Percentiles rank a stretch among this genome's conserved stretches.
These are phyloP conservation scores for Radopholus similis DNA, from an alignment of 1,140 invertebrate species.

Conservation along the genomic window DNA sequence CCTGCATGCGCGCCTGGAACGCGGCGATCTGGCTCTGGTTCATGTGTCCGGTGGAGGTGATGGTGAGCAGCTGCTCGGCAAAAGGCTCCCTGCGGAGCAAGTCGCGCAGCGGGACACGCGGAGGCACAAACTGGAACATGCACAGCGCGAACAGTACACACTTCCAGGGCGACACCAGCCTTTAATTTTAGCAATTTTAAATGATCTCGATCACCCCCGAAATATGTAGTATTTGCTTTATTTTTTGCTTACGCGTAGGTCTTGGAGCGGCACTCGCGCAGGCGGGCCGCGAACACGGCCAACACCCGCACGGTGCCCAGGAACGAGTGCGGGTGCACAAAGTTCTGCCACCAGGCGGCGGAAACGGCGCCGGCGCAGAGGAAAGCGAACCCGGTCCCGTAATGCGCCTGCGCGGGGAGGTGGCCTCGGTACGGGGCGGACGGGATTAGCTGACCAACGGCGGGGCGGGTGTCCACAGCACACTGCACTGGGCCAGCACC, in stretches of 20 bases:
- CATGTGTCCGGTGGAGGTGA: conserved; percentile 50
- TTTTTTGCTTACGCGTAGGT: conserved; percentile 30
- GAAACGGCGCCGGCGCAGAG: conserved; percentile 49
- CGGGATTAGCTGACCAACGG: background rate
- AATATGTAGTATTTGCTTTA: too few species aligned
- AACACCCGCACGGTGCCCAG: conserved; percentile 47
- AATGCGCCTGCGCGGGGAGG: conserved; percentile 37
- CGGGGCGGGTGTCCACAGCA: conserved; percentile 35
- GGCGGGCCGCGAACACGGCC: conserved; percentile 36
- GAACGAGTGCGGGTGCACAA: conserved; percentile 53
- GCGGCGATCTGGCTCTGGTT: conserved; percentile 50
- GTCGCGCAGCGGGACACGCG: conserved; percentile 21
- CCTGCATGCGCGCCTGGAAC: conserved; percentile 50
- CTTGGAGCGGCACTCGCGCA: conserved; percentile 52
- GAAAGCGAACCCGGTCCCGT: conserved; percentile 25
- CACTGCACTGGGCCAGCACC: conserved; percentile 48
- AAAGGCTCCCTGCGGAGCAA: conserved; percentile 52
- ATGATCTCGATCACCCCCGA: background rate
- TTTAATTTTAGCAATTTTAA: conserved; percentile 1
- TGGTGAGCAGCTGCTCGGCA: conserved; percentile 57
- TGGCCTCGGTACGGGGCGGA: background rate
- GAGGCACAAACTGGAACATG: conserved; percentile 16
- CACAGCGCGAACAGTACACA: conserved; percentile 25
- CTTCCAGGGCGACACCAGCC: conserved; percentile 51
- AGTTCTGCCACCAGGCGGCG: conserved; percentile 58